Conservation (phyloP, 2,113 vertebrate genomes). For the Tretioscincus oriximinensis region DNA sequence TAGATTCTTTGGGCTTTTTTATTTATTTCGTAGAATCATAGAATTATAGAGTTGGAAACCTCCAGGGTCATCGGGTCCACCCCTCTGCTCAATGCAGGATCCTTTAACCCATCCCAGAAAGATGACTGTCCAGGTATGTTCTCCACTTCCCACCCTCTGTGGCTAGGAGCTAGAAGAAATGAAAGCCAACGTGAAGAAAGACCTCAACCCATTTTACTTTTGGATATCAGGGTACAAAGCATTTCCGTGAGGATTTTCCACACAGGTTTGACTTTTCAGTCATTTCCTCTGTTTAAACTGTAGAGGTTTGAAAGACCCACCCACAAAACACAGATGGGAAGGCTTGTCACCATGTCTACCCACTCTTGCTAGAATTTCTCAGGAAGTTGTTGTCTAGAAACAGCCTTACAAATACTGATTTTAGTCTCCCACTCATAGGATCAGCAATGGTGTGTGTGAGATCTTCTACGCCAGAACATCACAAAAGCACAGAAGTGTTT, state of each 20-base stretch:
- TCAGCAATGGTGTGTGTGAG: fast-evolving
- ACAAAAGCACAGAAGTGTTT: background rate
- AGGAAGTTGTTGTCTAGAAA: background rate
- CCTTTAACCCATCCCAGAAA: too few species aligned
- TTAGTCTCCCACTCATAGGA: background rate
- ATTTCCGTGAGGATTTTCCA: background rate
- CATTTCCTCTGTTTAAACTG: too few species aligned
- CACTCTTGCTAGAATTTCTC: background rate
- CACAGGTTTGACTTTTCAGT: too few species aligned
- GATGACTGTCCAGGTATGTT: too few species aligned
- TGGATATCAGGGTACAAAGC: background rate
- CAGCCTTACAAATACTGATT: background rate
- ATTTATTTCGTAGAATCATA: too few species aligned
- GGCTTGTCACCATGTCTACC: background rate
- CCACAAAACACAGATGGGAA: background rate
- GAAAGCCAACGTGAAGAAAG: background rate
- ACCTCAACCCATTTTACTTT: background rate
- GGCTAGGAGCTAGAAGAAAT: background rate
- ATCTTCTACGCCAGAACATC: background rate
- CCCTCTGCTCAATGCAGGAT: too few species aligned
- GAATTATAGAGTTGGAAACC: too few species aligned
- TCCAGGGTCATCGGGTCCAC: too few species aligned
- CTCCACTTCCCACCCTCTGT: background rate
- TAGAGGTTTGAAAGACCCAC: background rate
- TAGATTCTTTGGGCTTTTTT: background rate